Evolutionary conservation across 92 coral and sea anemone genomes (phyloP).

Genomic region (Epizoanthus illoricatus): DNA sequence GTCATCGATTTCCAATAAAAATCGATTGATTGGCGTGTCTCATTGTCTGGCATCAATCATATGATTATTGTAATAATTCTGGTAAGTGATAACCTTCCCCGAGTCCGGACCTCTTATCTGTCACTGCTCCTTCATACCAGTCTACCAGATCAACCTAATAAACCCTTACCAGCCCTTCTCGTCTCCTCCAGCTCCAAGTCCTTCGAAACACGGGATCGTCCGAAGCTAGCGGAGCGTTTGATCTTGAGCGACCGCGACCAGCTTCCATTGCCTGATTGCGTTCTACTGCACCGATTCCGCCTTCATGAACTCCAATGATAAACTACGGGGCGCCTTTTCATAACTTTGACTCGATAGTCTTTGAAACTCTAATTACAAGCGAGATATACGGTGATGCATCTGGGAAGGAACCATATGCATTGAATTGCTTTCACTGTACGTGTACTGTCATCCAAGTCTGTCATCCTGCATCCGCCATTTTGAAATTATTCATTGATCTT

Average conservation of each 20-base stretch:
- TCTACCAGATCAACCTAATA: not conserved
- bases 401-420: too few species aligned
- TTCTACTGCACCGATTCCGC: not conserved
- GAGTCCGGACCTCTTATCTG: too few species aligned
- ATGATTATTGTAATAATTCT: too few species aligned
- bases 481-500: not conserved
- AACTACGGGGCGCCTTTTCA: not conserved
- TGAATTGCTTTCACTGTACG: too few species aligned
- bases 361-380: not conserved
- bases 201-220: constrained; percentile 37
- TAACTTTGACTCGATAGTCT: not conserved
- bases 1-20: too few species aligned
- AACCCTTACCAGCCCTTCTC: constrained; percentile 59
- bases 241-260: constrained; percentile 6
- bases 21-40: too few species aligned
- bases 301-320: not conserved
- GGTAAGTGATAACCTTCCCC: too few species aligned
- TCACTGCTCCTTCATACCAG: not conserved
- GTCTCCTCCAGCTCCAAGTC: constrained; percentile 82
- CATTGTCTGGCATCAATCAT: too few species aligned
- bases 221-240: constrained; percentile 5
- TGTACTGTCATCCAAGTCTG: not conserved
- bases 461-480: constrained; percentile 11
- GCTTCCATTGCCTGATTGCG: constrained; percentile 6
- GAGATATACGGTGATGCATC: not conserved